Base-by-base conservation (phyloP, 2,113 vertebrate species). In the Leptobrachium leishanense region DNA sequence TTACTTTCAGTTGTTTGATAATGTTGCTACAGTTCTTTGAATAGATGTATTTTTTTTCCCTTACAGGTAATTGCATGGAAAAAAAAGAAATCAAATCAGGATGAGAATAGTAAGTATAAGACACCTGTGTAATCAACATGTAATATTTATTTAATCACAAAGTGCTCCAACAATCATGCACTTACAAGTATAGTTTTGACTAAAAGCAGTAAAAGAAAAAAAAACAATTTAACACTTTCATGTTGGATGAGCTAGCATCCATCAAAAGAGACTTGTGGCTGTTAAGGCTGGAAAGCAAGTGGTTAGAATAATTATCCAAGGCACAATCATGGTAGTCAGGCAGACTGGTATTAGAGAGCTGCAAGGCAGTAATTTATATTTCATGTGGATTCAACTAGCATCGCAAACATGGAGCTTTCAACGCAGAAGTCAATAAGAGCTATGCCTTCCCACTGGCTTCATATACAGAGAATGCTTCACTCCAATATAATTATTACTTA, bases 51-150 rank as follows among this genome's bases (percentile, higher is more conserved):
- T 59, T 59, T 59, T 1, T 59, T 59, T 59, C 2, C 1, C 55
- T 12, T 59, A 59, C 13, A 59, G 55, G 13, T 1, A 59, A 59
- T 2, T 1, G 55, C 20, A 31, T 31, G 6, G 2, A 54, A 1
- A 54, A 6, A 54, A 59, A 15, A 59, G 13, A 59, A 59, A 12
- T 59, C 55, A 59, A 59, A 59, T 59, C 55, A 59, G 13, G 55
- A 59, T 59, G 55, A 59, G 13, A 59, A 59, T 59, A 8, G 50
- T 11, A 59, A 59, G 11, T 59, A 59, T 15, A 2, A 31, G 70
- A 15, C 70, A 72, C 70, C 53, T 72, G 70, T 72, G 70, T 55
- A 72, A 72, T 72, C 50, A 40, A 20, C 50, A 9, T 57, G 6
- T 72, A 55, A 46, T 39, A 72, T 57, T 39, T 15, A 40, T 55